Percentiles rank a stretch among this genome's conserved stretches.
Conservation (phyloP, 2,113 vertebrate genomes). For the Perca schrenkii region DNA sequence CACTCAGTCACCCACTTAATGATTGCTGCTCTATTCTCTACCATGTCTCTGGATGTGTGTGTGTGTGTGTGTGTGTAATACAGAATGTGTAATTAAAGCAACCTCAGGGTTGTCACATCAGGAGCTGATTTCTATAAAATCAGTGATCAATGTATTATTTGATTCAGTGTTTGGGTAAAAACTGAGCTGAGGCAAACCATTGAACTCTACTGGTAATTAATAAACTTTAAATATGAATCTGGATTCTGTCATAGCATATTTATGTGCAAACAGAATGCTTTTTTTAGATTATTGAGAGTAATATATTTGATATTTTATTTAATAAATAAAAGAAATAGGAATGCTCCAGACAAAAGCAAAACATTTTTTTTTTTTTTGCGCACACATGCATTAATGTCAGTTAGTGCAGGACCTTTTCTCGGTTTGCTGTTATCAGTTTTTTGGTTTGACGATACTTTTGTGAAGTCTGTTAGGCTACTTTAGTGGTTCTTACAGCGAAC, state of each 20-base stretch:
- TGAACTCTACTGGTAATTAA: neutral
- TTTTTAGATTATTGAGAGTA: neutral
- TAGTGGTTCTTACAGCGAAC: neutral
- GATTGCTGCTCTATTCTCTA: conserved; percentile 39
- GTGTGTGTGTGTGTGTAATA: conserved; percentile 1
- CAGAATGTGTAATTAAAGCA: conserved; percentile 37
- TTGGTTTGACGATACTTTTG: neutral
- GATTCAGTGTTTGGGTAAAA: conserved; percentile 1
- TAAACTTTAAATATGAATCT: conserved; percentile 5
- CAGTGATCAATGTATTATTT: conserved; percentile 6
- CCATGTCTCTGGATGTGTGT: neutral
- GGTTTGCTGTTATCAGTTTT: neutral
- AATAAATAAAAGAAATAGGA: neutral
- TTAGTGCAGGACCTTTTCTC: neutral
- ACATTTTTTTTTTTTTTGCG: neutral
- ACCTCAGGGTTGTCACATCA: conserved; percentile 29
- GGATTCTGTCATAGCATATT: neutral
- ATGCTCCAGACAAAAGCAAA: neutral
- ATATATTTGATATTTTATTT: neutral
- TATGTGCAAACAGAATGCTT: neutral
- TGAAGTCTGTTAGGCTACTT: neutral
- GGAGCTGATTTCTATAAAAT: conserved; percentile 26
- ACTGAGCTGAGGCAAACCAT: neutral
- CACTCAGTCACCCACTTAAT: conserved; percentile 44
- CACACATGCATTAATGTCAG: neutral